Evolutionary conservation across 2,797 vertebrate genomes (phyloP).

Genomic region (Gymnocypris eckloni): DNA sequence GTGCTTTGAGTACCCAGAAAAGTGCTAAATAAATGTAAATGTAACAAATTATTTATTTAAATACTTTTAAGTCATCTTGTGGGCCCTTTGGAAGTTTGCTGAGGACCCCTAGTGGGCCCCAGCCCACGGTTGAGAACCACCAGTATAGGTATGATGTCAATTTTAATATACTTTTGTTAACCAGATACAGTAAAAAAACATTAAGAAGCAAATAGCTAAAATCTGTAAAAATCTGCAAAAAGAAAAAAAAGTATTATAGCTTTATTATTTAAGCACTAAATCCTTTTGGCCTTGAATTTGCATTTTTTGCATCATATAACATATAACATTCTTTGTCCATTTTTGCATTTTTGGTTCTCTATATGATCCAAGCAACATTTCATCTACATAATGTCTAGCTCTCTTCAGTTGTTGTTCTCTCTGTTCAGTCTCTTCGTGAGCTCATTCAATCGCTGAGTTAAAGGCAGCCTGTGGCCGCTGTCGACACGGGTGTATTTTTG

Average conservation of each 20-base stretch:
- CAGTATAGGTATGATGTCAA: background rate
- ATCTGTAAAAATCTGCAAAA: background rate
- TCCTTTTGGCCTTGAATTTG: background rate
- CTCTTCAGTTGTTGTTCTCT: slow-evolving; percentile 14
- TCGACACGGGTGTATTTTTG: slow-evolving; percentile 41
- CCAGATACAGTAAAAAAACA: background rate
- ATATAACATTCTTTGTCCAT: background rate
- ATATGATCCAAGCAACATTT: slow-evolving; percentile 7
- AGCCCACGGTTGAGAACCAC: background rate
- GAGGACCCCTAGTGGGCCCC: background rate
- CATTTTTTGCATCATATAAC: background rate
- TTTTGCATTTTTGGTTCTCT: slow-evolving; percentile 6
- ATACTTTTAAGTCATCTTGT: background rate
- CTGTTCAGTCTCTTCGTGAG: slow-evolving; percentile 11
- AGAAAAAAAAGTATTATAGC: background rate
- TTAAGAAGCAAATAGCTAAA: background rate
- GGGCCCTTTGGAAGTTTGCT: background rate
- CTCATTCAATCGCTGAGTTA: background rate
- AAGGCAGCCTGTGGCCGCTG: slow-evolving; percentile 21
- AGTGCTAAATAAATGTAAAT: too few relatives aligned
- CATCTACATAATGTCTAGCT: background rate
- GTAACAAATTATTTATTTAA: background rate
- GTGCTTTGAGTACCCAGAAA: too few relatives aligned
- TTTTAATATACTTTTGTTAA: background rate
- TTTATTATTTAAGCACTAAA: background rate